Evolutionary conservation across 92 coral and sea anemone genomes (phyloP), one percentile per base, ranked within the genome.

Genomic region (Desmophyllum pertusum): DNA sequence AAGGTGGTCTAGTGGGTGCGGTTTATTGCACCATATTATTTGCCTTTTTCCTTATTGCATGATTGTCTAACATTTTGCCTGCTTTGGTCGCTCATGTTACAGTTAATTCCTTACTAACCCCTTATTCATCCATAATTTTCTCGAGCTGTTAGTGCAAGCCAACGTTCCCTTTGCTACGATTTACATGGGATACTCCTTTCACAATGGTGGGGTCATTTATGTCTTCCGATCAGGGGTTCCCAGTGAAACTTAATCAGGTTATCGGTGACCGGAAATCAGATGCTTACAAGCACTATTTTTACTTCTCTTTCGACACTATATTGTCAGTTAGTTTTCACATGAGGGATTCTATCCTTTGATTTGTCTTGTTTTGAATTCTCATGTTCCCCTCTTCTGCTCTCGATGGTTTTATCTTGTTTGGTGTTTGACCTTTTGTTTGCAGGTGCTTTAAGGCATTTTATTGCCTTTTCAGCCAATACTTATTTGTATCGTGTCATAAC

Each of bases 221-320:
- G n/a, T n/a, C n/a, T 52, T 52, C 19, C 59, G 59, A 25, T 29
- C 27, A 14, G 50, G 42, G 76, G 48, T 71, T 71, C 76, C 76
- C 17, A n/a, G 76, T 43, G 29, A 46, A 71, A 36, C 39, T 71
- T 29, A 71, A 31, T 71, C 36, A 36, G 45, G 29, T 25, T n/a
- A 71, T 71, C 45, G 76, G 76, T 30, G 76, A 37, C 39, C 36
- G 76, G 76, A 33, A 71, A 48, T 71, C 76, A 10, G 76, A 71
- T 3, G 76, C 76, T 29, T 71, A 71, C 27, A 71, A 71, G 19
- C 76, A 46, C n/a, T 71, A 71, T 37, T 36, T 30, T n/a, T 43
- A 71, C 25, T 71, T 71, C 50, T 4, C 42, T 15, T 71, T 71
- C 27, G 76, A 71, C 40, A 71, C 76, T n/a, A 33, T 71, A 46